A percentile compares a stretch with the other conserved stretches of the same genome.
phyloP scores from a whole-genome alignment of 2,888 invertebrate genomes.

The Tetramorium bicarinatum region DNA sequence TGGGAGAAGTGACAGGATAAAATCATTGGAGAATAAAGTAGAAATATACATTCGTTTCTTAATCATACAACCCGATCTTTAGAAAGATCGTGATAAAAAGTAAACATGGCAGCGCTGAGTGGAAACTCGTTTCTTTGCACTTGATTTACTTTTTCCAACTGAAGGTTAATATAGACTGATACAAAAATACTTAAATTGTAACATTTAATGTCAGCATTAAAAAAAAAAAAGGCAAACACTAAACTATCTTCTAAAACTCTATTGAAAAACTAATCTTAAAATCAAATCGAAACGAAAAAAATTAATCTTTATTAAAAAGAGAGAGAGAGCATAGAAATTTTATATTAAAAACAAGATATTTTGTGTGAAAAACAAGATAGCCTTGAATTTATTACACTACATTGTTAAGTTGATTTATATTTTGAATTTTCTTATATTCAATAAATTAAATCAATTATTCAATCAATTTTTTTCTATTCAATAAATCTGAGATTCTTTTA shows the following conservation, averaged over 20 bases:
- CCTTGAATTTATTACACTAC: not conserved
- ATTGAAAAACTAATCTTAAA: not conserved
- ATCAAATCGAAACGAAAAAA: not conserved
- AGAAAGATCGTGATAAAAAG: conserved; percentile 38
- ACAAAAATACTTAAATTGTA: not conserved
- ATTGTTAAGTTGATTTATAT: not conserved
- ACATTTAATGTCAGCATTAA: not conserved
- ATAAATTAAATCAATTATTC: not conserved
- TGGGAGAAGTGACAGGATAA: conserved; percentile 17
- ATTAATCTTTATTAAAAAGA: not conserved
- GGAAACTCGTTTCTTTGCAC: conserved; percentile 60
- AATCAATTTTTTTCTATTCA: not conserved
- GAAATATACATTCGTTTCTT: conserved; percentile 15
- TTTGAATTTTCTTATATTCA: not conserved
- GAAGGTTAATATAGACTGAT: conserved; percentile 13
- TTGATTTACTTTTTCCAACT: conserved; percentile 59
- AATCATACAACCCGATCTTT: not conserved
- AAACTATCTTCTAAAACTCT: not conserved
- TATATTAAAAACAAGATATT: not conserved
- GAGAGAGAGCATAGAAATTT: not conserved
- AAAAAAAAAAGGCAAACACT: not conserved
- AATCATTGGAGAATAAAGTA: conserved; percentile 20
- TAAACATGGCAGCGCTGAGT: conserved; percentile 52
- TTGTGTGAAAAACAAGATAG: not conserved
- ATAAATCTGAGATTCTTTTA: not conserved